A percentile compares a stretch with the other conserved stretches of the same genome.
phyloP scores from a whole-genome alignment of 2,797 vertebrate species.

The Danio albolineatus region DNA sequence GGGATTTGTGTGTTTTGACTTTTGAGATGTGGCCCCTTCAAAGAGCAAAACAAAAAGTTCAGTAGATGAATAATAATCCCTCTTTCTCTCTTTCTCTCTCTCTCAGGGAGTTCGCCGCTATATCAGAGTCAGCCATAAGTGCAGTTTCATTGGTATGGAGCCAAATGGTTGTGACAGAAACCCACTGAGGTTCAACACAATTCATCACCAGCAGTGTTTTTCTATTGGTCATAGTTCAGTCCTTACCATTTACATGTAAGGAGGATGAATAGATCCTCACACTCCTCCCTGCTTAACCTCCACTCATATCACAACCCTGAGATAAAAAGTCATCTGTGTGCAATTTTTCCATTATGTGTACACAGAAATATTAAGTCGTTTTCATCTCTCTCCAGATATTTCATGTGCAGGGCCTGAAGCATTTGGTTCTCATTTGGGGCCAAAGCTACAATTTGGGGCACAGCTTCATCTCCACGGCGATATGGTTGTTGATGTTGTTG shows the following conservation, averaged over 20 bases:
- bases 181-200: slow-evolving; percentile 56
- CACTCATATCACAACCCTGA: slow-evolving; percentile 6
- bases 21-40: slow-evolving; percentile 32
- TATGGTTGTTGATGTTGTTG: slow-evolving; percentile 19
- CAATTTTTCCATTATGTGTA: slow-evolving; percentile 39
- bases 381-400: slow-evolving; percentile 43
- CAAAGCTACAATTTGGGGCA: slow-evolving; percentile 5
- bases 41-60: slow-evolving; percentile 34
- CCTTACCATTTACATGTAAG: slow-evolving; percentile 20
- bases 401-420: slow-evolving; percentile 27
- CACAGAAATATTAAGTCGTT: slow-evolving; percentile 50
- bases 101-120: slow-evolving; percentile 50
- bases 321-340: slow-evolving; percentile 32
- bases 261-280: not conserved
- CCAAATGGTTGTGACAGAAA: slow-evolving; percentile 62
- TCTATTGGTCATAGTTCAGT: slow-evolving; percentile 29
- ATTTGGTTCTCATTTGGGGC: slow-evolving; percentile 57
- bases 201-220: slow-evolving; percentile 12
- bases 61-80: not conserved
- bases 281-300: slow-evolving; percentile 10
- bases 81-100: not conserved
- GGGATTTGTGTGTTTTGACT: slow-evolving; percentile 23
- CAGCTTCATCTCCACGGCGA: not conserved
- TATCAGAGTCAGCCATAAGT: slow-evolving; percentile 64
- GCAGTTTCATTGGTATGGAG: slow-evolving; percentile 60